A percentile compares a stretch with the other conserved stretches of the same genome.
phyloP scores from a whole-genome alignment of 1,140 invertebrate genomes.

The Pteromalus puparum region DNA sequence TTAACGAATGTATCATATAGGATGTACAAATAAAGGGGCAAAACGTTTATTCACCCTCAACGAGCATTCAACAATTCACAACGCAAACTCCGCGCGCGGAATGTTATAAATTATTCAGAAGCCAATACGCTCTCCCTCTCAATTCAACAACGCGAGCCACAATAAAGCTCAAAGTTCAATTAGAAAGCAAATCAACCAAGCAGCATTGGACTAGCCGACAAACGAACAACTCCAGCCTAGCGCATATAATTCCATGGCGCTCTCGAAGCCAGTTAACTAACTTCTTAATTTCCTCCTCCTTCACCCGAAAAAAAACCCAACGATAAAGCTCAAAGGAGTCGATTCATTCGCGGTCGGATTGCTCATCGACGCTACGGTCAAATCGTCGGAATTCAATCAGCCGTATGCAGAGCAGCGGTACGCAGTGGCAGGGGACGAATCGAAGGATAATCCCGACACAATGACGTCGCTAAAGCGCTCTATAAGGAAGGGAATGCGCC shows the following conservation, averaged over 20 bases:
- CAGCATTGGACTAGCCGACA: neutral
- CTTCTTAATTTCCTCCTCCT: too few species aligned
- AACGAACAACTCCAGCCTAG: neutral
- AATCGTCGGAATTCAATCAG: neutral
- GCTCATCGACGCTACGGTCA: too few species aligned
- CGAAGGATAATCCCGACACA: neutral
- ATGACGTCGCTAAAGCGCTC: neutral
- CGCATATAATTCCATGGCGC: neutral
- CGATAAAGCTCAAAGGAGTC: too few species aligned
- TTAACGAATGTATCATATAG: neutral
- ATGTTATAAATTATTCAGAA: neutral
- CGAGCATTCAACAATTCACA: neutral
- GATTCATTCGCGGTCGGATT: too few species aligned
- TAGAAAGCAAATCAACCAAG: neutral
- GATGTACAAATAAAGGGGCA: too few species aligned
- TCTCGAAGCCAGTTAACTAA: neutral
- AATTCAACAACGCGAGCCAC: neutral
- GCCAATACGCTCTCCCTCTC: neutral
- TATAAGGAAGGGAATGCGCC: neutral
- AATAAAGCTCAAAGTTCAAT: neutral
- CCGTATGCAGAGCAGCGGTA: neutral
- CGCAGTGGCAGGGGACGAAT: too few species aligned
- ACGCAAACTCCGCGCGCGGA: neutral
- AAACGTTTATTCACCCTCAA: neutral
- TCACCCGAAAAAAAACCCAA: too few species aligned